A percentile compares a stretch with the other conserved stretches of the same genome.
phyloP scores from a whole-genome alignment of 92 coral and sea anemone species.

The Scolanthus callimorphus region DNA sequence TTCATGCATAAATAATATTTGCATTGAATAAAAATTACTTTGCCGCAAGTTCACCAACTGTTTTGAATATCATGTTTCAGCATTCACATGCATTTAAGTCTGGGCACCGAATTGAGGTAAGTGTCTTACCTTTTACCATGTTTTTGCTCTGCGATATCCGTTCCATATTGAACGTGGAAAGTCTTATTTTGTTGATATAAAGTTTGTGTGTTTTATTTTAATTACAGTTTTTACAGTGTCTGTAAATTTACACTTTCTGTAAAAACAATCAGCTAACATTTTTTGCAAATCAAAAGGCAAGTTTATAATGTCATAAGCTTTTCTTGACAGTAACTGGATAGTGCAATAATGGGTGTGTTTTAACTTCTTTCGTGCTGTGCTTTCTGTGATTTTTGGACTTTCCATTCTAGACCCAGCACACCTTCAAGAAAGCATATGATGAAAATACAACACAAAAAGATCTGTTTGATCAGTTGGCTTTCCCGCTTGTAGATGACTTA shows the following conservation, averaged over 20 bases:
- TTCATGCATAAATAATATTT: no score
- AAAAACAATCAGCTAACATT: no score
- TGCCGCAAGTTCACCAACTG: no score
- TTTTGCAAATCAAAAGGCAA: no score
- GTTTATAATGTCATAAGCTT: no score
- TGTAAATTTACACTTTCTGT: no score
- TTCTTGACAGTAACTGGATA: no score
- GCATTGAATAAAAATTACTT: no score
- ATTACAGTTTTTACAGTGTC: background rate
- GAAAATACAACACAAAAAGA: slow-evolving; percentile 79
- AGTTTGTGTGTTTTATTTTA: background rate
- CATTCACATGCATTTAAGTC: slow-evolving; percentile 78
- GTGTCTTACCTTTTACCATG: background rate
- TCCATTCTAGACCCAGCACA: slow-evolving; percentile 71
- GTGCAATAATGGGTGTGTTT: background rate
- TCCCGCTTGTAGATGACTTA: slow-evolving; percentile 86
- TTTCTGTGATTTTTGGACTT: background rate
- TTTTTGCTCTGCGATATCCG: background rate
- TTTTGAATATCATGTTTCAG: no score
- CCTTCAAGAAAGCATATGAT: slow-evolving; percentile 84
- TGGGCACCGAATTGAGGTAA: slow-evolving; percentile 79
- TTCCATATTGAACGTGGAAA: background rate
- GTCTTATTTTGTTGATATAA: no score
- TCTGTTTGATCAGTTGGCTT: slow-evolving; percentile 80
- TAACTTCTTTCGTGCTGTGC: background rate